Evolutionary conservation across 2,888 invertebrate genomes (phyloP).

Genomic region (Thecocarcelia acutangulata): DNA sequence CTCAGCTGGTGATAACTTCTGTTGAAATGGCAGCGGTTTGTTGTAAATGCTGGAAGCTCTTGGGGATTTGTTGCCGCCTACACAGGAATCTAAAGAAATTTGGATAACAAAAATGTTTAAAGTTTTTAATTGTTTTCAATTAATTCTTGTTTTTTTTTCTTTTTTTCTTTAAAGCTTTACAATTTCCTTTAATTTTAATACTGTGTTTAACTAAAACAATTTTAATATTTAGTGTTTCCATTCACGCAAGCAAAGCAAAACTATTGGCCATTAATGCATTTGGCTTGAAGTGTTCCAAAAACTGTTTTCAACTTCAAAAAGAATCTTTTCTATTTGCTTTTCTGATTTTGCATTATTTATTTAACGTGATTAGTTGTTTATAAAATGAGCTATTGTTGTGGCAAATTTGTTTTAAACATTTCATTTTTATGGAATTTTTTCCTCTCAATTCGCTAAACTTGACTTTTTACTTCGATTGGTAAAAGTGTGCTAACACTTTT

Average conservation of each 20-base stretch:
- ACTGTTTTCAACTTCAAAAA: neutral
- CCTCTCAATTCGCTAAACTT: constrained; percentile 29
- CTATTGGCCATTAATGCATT: constrained; percentile 51
- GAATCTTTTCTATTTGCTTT: constrained; percentile 15
- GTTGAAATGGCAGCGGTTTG: constrained; percentile 75
- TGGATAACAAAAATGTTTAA: constrained; percentile 17
- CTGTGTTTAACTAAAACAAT: constrained; percentile 72
- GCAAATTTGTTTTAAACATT: constrained; percentile 29
- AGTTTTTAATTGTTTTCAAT: constrained; percentile 2
- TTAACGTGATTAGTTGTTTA: constrained; percentile 19
- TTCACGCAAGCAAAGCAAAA: constrained; percentile 69
- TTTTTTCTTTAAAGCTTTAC: constrained; percentile 35
- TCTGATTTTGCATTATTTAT: neutral
- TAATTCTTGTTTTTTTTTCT: neutral
- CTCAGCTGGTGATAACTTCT: constrained; percentile 78
- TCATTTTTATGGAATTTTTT: constrained; percentile 5
- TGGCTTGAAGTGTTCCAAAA: constrained; percentile 14
- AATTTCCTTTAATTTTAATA: constrained; percentile 65
- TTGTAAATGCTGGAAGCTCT: constrained; percentile 73
- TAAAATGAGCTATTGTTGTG: constrained; percentile 5
- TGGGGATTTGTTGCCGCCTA: constrained; percentile 79
- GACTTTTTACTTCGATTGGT: constrained; percentile 14
- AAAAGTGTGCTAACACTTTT: constrained; percentile 6
- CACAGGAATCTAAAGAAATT: constrained; percentile 78
- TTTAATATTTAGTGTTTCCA: constrained; percentile 77